phyloP scores from a whole-genome alignment of 2,113 vertebrate genomes.

The Scartelaos histophorus region DNA sequence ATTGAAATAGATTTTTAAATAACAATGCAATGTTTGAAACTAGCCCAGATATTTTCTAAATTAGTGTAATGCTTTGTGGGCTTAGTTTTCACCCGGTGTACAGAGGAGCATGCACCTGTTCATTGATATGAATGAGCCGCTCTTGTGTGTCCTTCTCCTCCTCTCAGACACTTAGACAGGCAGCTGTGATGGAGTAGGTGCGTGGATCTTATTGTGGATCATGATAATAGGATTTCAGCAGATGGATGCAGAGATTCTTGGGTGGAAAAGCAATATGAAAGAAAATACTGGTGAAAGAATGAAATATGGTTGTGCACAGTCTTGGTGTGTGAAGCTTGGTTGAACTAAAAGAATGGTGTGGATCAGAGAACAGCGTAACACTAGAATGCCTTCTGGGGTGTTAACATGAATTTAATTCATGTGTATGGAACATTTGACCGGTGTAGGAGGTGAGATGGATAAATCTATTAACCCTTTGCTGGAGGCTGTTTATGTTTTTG shows the following conservation, averaged over 20 bases:
- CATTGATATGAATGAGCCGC: slow-evolving; percentile 13
- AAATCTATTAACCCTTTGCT: slow-evolving; percentile 16
- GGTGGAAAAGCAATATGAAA: slow-evolving; percentile 46
- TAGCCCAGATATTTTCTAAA: neutral
- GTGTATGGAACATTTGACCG: slow-evolving; percentile 19
- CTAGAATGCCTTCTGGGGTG: slow-evolving; percentile 11
- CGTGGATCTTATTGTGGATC: slow-evolving; percentile 47
- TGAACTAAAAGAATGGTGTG: slow-evolving; percentile 8
- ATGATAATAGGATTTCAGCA: slow-evolving; percentile 53
- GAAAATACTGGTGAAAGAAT: slow-evolving; percentile 29
- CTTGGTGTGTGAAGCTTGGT: slow-evolving; percentile 12
- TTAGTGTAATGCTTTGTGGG: neutral
- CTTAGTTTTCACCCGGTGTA: neutral
- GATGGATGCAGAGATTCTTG: slow-evolving; percentile 50
- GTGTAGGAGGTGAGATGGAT: slow-evolving; percentile 20
- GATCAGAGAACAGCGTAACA: neutral
- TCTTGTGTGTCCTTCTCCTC: slow-evolving; percentile 2
- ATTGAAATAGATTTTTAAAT: too few species aligned
- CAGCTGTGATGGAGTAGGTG: slow-evolving; percentile 36
- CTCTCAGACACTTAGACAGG: slow-evolving; percentile 19
- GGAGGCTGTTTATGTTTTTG: slow-evolving; percentile 12
- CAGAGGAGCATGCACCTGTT: neutral
- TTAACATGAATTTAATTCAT: slow-evolving; percentile 33
- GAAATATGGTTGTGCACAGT: slow-evolving; percentile 23
- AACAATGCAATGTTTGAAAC: neutral